Evolutionary conservation across 1,140 invertebrate species (phyloP), one percentile per base, ranked within the genome.

Genomic region (Cryptotermes secundus): DNA sequence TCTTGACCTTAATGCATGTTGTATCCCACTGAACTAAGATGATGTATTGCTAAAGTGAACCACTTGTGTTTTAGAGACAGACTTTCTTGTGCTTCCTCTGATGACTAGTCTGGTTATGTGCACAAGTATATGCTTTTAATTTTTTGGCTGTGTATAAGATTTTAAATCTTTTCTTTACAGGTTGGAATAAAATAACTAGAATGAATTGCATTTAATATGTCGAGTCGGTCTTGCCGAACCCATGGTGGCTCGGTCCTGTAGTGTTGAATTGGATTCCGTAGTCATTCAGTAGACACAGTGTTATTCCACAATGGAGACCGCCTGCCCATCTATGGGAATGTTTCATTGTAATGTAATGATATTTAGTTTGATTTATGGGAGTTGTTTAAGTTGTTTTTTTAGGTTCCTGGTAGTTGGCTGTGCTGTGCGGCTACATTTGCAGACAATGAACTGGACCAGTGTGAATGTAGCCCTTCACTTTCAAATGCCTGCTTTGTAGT

Each of bases 381-480:
- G 26, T 72, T 72, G n/a, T 72, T 72, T 72, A 72, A 72, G 59
- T 72, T 72, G 59, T n/a, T 72, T 72, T 49, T 72, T 72, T 72
- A 72, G 59, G 59, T 72, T 72, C 59, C 59, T 72, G 59, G 26
- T 72, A 72, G 59, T 72, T 72, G 59, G 59, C 59, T 72, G 59
- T 72, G 59, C 59, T 72, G 59, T 72, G 59, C 26, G 59, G 59
- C 59, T 72, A 72, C 59, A 72, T 72, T 72, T 72, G 59, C 59
- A 72, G 59, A 72, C 59, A 72, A 14, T 72, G 59, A 72, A n/a
- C 59, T 72, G 59, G 59, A 72, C 59, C 59, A 72, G 59, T 72
- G 59, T 72, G 59, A 72, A 72, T 72, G 59, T 72, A 72, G 59
- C 59, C 53, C 59, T 72, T 72, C 59, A 72, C 59, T 72, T 72